Conservation (phyloP, 2,888 invertebrate species). For the Pyrgus malvae region DNA sequence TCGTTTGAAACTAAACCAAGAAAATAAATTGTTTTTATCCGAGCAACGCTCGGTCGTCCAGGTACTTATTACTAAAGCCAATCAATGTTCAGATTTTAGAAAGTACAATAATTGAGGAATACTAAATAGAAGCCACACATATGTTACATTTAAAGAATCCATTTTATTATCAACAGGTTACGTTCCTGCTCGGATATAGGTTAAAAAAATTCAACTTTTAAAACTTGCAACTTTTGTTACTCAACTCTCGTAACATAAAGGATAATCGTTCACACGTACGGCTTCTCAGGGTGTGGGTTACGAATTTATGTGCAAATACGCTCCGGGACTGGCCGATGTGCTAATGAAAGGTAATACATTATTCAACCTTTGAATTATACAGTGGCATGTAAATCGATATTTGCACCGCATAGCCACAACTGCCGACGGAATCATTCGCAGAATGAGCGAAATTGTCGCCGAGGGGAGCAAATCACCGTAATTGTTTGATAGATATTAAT, state of each 20-base stretch:
- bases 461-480: conserved; percentile 38
- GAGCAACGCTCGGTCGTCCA: too few relatives aligned
- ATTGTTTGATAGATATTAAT: conserved; percentile 34
- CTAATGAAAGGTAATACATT: conserved; percentile 82
- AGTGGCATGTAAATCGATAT: conserved; percentile 81
- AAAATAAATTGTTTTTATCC: too few relatives aligned
- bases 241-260: conserved; percentile 43
- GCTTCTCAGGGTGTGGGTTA: conserved; percentile 71
- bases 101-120: too few relatives aligned
- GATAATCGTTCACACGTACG: conserved; percentile 72
- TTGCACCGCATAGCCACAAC: conserved; percentile 76
- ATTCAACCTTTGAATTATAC: conserved; percentile 81
- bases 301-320: conserved; percentile 81
- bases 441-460: conserved; percentile 49
- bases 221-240: not conserved
- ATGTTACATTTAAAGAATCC: too few relatives aligned
- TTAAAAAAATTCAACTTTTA: too few relatives aligned
- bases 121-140: too few relatives aligned
- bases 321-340: conserved; percentile 76
- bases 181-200: too few relatives aligned
- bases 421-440: conserved; percentile 61
- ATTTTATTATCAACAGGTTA: too few relatives aligned
- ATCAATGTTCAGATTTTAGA: too few relatives aligned
- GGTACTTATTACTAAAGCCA: too few relatives aligned
- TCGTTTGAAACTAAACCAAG: too few relatives aligned